A percentile compares a stretch with the other conserved stretches of the same genome.
These are phyloP conservation scores for Orthosia gothica DNA, from an alignment of 2,888 invertebrate genomes.

Conservation along the genomic window DNA sequence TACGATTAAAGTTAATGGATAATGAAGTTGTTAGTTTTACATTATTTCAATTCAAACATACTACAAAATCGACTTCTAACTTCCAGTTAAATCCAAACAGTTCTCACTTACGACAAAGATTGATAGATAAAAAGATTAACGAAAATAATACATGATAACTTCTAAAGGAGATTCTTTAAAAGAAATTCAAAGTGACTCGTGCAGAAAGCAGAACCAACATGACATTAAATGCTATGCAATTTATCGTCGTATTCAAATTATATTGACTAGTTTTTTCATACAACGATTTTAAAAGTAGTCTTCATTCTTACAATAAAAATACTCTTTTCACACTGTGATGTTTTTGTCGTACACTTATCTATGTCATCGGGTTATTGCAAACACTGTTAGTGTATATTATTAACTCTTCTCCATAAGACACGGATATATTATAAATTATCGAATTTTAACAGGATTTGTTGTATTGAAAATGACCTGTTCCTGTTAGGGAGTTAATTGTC, in stretches of 20 bases:
- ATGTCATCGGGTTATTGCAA: not conserved
- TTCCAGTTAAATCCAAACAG: conserved; percentile 27
- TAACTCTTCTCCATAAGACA: not conserved
- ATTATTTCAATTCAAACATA: conserved; percentile 7
- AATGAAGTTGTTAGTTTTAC: conserved; percentile 36
- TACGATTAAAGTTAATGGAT: conserved; percentile 34
- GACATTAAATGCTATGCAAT: conserved; percentile 52
- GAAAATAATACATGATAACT: conserved; percentile 2
- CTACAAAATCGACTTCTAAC: conserved; percentile 47
- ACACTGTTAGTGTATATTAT: not conserved
- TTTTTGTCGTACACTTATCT: conserved; percentile 2
- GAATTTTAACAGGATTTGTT: not conserved
- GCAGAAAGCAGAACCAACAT: conserved; percentile 35
- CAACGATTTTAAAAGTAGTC: conserved; percentile 24
- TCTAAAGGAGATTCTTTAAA: conserved; percentile 25
- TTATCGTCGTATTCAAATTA: conserved; percentile 30
- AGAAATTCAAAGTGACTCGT: conserved; percentile 32
- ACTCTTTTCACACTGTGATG: conserved; percentile 3
- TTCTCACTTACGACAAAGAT: conserved; percentile 15
- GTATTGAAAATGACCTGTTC: not conserved
- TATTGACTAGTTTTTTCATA: conserved; percentile 61
- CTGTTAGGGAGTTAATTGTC: too few relatives aligned
- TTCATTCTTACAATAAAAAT: conserved; percentile 30
- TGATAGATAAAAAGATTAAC: conserved; percentile 4
- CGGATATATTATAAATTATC: not conserved